Evolutionary conservation across 2,797 vertebrate species (phyloP), one percentile per base, ranked within the genome.

Genomic region (Lateolabrax maculatus): DNA sequence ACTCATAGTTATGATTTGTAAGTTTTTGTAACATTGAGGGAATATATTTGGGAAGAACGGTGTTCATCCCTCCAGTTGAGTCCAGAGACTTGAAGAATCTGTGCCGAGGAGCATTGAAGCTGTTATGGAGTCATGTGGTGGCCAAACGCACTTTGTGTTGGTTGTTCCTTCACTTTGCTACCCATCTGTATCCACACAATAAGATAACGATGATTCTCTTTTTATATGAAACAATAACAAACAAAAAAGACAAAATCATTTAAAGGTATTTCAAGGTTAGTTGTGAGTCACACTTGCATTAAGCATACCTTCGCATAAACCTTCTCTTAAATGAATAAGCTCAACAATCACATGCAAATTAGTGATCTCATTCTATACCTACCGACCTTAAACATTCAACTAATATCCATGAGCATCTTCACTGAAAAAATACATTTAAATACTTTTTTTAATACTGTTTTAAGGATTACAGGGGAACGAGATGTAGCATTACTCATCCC

Each of bases 401-500:
- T 41, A 46, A 34, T 67, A 34, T 57, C 43, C 31, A 27, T 34
- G 23, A 18, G 31, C 10, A 25, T 34, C 60, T 69, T 3, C 18
- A 10, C 12, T 27, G 13, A 46, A 25, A n/a, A 66, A 7, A 25
- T n/a, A 1, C 5, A 36, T 37, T 31, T 3, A 12, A 67, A 56
- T 19, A 9, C 18, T 25, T 41, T 34, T 34, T 34, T 34, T 34
- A 34, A 34, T 34, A 34, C 2, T 7, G 4, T n/a, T 76, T 62
- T 18, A 6, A 61, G 21, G 34, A 65, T 44, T 8, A 29, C 44
- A 25, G 16, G 16, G n/a, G 21, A 13, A 18, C 55, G 51, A 51
- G 27, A 63, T 48, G 56, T 43, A 68, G 41, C 61, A 62, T 79
- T 55, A 44, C 37, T 48, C 37, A 66, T 61, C 39, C 23, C 56